Base-by-base conservation (phyloP, 2,888 invertebrate genomes). In the Agonopterix arenella region DNA sequence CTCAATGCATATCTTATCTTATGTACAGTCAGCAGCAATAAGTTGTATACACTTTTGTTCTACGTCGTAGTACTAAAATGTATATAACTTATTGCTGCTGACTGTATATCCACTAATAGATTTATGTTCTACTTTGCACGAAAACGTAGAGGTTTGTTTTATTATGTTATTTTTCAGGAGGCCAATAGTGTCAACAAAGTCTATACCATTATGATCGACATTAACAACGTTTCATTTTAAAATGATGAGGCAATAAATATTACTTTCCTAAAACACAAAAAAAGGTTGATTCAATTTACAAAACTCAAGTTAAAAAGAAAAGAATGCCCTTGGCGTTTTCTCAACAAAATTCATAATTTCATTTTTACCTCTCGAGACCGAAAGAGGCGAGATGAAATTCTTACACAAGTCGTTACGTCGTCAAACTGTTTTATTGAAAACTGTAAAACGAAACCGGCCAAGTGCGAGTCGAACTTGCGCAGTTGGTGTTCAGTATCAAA, bases 291-390 rank as follows among this genome's bases (percentile, higher is more conserved):
- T 53, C 51, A 54, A 60, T 61, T 57, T 55, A 55, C 53, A 49
- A 56, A 58, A 53, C 57, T 57, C 51, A 51, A 54, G 50, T 49
- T 50, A 50, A 55, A 53, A 52, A 49, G 54, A 52, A 48, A 56
- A 52, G 55, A 55, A 51, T 51, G 52, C 56, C 55, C 53, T 50
- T 52, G 52, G 48, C 57, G 53, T 53, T 49, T 40, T 48, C 28
- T 28, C 45, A 52, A 54, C 51, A 57, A 61, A 59, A 58, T 57
- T 59, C 54, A 56, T 64, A 58, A 61, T 60, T 59, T 56, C 52
- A 58, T 56, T 56, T 56, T 55, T 28, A 55, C 54, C 58, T 56
- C 59, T 56, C 47, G 51, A 52, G 50, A 43, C 48, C 45, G 43
- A 47, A 53, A 50, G 50, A 50, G 50, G 47, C 43, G 54, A 50